phyloP scores from a whole-genome alignment of 2,113 vertebrate genomes.

The Forbesichthys papilliferus region DNA sequence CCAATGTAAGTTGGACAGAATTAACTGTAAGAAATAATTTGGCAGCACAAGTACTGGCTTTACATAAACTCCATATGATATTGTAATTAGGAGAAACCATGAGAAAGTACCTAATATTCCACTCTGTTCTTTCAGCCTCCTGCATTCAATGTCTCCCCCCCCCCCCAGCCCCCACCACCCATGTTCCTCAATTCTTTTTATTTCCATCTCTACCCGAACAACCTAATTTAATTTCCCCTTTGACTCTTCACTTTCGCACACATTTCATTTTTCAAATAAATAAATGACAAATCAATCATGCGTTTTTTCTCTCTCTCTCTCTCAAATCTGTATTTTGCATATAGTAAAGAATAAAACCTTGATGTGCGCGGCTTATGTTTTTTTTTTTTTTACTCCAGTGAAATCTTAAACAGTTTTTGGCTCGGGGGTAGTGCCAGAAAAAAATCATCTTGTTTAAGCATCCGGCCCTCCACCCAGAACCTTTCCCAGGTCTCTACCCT shows the following conservation, averaged over 20 bases:
- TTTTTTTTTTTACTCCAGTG: not conserved
- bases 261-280: too few species aligned
- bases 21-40: too few species aligned
- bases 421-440: conserved; percentile 11
- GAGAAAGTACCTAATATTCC: not conserved
- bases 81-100: not conserved
- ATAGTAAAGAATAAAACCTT: too few species aligned
- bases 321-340: too few species aligned
- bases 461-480: conserved; percentile 35
- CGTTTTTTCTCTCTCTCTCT: too few species aligned
- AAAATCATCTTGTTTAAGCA: conserved; percentile 8
- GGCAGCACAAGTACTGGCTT: too few species aligned
- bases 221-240: not conserved
- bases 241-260: too few species aligned
- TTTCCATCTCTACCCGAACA: not conserved
- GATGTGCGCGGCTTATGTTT: not conserved
- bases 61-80: not conserved
- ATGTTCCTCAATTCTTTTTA: not conserved
- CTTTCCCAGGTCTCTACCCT: conserved; percentile 39
- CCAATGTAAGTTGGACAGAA: too few species aligned
- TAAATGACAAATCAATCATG: too few species aligned
- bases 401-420: not conserved
- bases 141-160: not conserved
- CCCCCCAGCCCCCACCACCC: too few species aligned
- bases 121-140: not conserved